Conservation (phyloP, 2,797 vertebrate genomes). For the Zenarchopterus dispar region DNA sequence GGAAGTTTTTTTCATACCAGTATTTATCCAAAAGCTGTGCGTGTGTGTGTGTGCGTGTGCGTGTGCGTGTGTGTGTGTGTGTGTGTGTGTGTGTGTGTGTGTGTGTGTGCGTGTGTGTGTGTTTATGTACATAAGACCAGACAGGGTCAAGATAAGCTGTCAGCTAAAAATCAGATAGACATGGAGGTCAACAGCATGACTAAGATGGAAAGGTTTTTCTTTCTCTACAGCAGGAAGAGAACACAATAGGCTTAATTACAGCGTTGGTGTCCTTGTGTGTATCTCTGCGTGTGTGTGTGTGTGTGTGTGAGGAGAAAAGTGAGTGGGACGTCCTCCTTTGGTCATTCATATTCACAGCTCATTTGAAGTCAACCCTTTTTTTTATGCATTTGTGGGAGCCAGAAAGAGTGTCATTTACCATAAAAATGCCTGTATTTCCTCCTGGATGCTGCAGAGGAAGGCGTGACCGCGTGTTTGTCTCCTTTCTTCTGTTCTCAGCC, state of each 20-base stretch:
- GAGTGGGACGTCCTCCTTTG: slow-evolving; percentile 30
- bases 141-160: slow-evolving; percentile 61
- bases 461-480: slow-evolving; percentile 31
- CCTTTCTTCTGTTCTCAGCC: slow-evolving; percentile 11
- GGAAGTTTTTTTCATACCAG: slow-evolving; percentile 25
- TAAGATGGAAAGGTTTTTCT: slow-evolving; percentile 43
- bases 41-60: slow-evolving; percentile 1
- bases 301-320: slow-evolving; percentile 10
- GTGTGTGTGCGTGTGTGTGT: not conserved
- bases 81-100: too few relatives aligned
- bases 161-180: slow-evolving; percentile 55
- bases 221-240: slow-evolving; percentile 57
- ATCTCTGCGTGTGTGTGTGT: too few relatives aligned
- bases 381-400: not conserved
- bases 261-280: slow-evolving; percentile 32
- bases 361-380: slow-evolving; percentile 35
- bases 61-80: too few relatives aligned
- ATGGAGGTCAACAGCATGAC: slow-evolving; percentile 35
- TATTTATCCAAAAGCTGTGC: slow-evolving; percentile 11
- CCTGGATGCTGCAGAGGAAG: slow-evolving; percentile 30
- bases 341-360: slow-evolving; percentile 32
- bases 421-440: slow-evolving; percentile 42
- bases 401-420: slow-evolving; percentile 27
- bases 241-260: slow-evolving; percentile 71
- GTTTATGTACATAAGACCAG: slow-evolving; percentile 56